Conservation (phyloP, 2,888 invertebrate genomes). For the Eucera pruinosa region DNA sequence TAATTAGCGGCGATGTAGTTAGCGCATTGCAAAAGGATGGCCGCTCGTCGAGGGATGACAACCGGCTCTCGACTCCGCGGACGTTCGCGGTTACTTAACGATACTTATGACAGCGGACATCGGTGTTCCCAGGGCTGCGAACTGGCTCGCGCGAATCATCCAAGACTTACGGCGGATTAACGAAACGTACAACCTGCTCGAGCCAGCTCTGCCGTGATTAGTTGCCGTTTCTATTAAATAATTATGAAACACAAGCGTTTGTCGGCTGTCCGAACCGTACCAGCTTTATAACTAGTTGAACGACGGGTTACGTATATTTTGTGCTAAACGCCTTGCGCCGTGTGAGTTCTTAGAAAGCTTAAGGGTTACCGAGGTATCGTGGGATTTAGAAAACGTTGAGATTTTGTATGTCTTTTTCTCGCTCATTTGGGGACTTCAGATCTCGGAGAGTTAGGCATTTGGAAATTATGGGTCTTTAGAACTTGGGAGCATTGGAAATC, state of each 20-base stretch:
- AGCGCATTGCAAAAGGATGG: neutral
- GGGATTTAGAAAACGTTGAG: no score
- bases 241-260: constrained; percentile 30
- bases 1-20: constrained; percentile 57
- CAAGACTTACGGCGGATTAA: constrained; percentile 41
- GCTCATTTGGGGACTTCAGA: no score
- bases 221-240: constrained; percentile 37
- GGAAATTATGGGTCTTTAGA: no score
- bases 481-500: no score
- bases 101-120: constrained; percentile 62
- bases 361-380: no score
- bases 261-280: constrained; percentile 11
- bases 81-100: constrained; percentile 60
- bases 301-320: neutral
- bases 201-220: constrained; percentile 8
- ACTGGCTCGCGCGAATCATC: constrained; percentile 34
- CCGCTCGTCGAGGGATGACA: constrained; percentile 53
- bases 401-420: no score
- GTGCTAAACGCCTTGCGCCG: neutral
- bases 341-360: neutral
- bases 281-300: constrained; percentile 1
- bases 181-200: constrained; percentile 24
- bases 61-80: constrained; percentile 51
- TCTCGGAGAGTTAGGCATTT: no score
- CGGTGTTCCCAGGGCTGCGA: constrained; percentile 7